A percentile compares a stretch with the other conserved stretches of the same genome.
These are phyloP conservation scores for Mayetiola destructor DNA, from an alignment of 2,888 invertebrate genomes.

Conservation along the genomic window DNA sequence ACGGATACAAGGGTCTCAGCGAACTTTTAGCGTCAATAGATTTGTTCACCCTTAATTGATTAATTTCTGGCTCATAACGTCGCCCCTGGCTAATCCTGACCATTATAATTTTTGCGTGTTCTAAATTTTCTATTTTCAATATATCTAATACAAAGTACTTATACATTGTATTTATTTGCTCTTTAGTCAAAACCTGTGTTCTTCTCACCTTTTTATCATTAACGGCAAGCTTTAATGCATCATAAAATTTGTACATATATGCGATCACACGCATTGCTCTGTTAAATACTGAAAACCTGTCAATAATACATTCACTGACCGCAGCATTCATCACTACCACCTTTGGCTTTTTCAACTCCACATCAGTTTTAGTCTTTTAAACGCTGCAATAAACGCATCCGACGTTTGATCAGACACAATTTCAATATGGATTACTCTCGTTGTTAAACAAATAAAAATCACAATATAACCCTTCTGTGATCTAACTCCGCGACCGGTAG, in stretches of 20 bases:
- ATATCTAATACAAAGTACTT: background rate
- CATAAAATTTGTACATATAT: background rate
- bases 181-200: background rate
- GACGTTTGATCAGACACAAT: constrained; percentile 18
- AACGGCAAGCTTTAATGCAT: background rate
- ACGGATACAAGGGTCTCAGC: background rate
- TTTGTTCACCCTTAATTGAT: too few species aligned
- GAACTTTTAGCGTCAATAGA: too few species aligned
- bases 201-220: background rate
- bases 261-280: background rate
- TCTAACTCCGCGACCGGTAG: constrained; percentile 16
- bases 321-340: background rate
- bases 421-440: constrained; percentile 19
- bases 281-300: background rate
- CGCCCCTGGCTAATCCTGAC: background rate
- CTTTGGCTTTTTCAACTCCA: background rate
- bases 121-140: background rate
- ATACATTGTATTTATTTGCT: background rate
- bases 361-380: constrained; percentile 20
- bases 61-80: background rate
- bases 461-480: constrained; percentile 22
- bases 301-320: background rate
- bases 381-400: constrained; percentile 22
- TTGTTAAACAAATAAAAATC: constrained; percentile 22
- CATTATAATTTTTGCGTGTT: background rate